Percentiles rank a stretch among this genome's conserved stretches.
Conservation (phyloP, 64 coral and sea anemone species). For the Acropora yongei region DNA sequence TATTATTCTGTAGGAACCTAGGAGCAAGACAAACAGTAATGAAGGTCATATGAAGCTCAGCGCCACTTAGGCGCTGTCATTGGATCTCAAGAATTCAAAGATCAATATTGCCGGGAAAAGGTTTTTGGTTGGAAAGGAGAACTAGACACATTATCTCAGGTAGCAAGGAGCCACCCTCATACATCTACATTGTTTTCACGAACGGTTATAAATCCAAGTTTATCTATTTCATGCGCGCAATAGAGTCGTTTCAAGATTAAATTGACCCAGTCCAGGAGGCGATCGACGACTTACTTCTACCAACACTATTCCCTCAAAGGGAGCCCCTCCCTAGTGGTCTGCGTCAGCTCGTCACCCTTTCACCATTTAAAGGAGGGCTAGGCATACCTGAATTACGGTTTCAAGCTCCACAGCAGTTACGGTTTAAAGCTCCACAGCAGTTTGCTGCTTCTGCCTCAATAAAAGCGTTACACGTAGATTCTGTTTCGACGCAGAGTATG, state of each 20-base stretch:
- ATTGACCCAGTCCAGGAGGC: not conserved
- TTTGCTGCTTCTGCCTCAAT: slow-evolving; percentile 9
- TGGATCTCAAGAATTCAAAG: too few relatives aligned
- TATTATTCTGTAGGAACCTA: too few relatives aligned
- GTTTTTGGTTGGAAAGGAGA: not conserved
- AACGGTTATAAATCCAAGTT: too few relatives aligned
- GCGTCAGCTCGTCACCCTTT: not conserved
- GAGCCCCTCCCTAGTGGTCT: slow-evolving; percentile 19
- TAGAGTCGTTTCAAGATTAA: slow-evolving; percentile 54
- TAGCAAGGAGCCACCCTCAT: not conserved
- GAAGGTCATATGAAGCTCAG: too few relatives aligned
- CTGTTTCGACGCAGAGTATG: slow-evolving; percentile 10
- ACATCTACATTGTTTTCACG: slow-evolving; percentile 5
- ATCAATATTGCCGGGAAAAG: too few relatives aligned
- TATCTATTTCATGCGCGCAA: slow-evolving; percentile 34
- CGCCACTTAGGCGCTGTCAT: too few relatives aligned
- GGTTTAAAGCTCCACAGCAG: too few relatives aligned
- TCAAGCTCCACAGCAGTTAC: too few relatives aligned
- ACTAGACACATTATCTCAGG: not conserved
- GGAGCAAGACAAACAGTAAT: too few relatives aligned
- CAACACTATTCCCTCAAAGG: slow-evolving; percentile 20
- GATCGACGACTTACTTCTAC: slow-evolving; percentile 20
- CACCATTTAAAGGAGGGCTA: slow-evolving; percentile 14
- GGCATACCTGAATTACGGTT: not conserved
- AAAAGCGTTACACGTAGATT: slow-evolving; percentile 8